These are phyloP conservation scores for Anser brachyrhynchus DNA, from an alignment of 2,113 vertebrate species.

Conservation along the genomic window DNA sequence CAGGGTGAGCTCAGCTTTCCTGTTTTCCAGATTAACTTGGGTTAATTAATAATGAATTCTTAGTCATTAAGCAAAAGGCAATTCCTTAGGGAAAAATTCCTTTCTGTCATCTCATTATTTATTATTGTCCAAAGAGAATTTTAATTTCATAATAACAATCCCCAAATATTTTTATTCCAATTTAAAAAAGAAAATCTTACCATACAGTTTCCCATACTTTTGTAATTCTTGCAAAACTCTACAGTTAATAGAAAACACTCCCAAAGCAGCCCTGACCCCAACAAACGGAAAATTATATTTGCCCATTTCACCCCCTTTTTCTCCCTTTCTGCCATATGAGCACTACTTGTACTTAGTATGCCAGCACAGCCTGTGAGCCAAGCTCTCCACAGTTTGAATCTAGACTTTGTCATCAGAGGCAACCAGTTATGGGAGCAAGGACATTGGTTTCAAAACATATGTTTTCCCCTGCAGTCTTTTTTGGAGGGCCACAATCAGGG, in stretches of 20 bases:
- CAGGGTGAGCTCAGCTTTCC: conserved; percentile 33
- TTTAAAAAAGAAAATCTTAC: neutral
- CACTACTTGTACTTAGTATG: neutral
- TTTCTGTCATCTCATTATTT: conserved; percentile 2
- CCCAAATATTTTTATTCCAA: neutral
- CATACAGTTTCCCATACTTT: neutral
- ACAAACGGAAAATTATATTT: neutral
- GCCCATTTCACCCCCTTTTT: neutral
- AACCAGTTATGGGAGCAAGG: neutral
- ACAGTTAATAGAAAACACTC: neutral
- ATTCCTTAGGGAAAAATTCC: neutral
- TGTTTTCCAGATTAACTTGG: conserved; percentile 45
- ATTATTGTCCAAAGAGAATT: neutral
- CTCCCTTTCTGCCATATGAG: neutral
- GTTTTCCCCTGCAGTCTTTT: neutral
- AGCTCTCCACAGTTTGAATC: neutral
- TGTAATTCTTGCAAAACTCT: neutral
- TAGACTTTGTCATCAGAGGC: neutral
- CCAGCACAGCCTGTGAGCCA: neutral
- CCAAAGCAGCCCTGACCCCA: neutral
- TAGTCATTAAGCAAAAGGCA: neutral
- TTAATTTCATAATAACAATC: neutral
- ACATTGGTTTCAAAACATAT: neutral
- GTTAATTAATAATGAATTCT: conserved; percentile 71
- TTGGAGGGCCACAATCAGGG: neutral